Base-by-base conservation (phyloP, 1,140 invertebrate genomes). In the Panagrolaimus sp. region DNA sequence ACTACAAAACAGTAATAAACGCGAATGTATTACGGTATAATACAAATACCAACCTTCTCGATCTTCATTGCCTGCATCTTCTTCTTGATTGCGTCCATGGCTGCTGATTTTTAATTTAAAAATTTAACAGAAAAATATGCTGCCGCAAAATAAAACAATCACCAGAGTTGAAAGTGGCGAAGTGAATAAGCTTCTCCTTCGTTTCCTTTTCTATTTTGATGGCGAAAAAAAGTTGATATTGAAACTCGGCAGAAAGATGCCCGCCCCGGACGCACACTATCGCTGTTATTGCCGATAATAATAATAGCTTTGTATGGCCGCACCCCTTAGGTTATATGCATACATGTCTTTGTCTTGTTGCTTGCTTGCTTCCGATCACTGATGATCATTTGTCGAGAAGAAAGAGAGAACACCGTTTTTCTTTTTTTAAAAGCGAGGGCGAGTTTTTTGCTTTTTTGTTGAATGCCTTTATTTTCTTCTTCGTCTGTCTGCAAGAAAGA, bases 41-140 rank as follows among this genome's bases (percentile, higher is more conserved):
- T 38, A 38, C 7, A 7, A n/a, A 65, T 42, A 46, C 14, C 46
- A 48, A 82, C 80, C 77, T 96, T 97, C 88, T 96, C 93, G 87
- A 95, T 88, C 90, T 96, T 97, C 93, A 97, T 96, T 87, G 91
- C 91, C 88, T 95, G 91, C 94, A 97, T 97, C 88, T 97, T 97
- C 91, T 97, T 97, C 90, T 97, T 97, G 89, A 97, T 97, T 87
- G 92, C 92, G 89, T 97, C 93, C 93, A 97, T 96, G 74, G 72
- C 71, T 72, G 77, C 25, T 66, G 47, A 43, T 69, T 78, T n/a
- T n/a, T n/a, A 76, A 47, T 73, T n/a, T 57, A 20, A 11, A 20
- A 9, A 11, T 25, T 16, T 11, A 20, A 13, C 13, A 27, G 51
- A 57, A 57, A 25, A 14, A 38, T 4, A 38, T 38, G 65, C 16